Conservation (phyloP, 2,797 vertebrate species). For the Lophotriccus pileatus region DNA sequence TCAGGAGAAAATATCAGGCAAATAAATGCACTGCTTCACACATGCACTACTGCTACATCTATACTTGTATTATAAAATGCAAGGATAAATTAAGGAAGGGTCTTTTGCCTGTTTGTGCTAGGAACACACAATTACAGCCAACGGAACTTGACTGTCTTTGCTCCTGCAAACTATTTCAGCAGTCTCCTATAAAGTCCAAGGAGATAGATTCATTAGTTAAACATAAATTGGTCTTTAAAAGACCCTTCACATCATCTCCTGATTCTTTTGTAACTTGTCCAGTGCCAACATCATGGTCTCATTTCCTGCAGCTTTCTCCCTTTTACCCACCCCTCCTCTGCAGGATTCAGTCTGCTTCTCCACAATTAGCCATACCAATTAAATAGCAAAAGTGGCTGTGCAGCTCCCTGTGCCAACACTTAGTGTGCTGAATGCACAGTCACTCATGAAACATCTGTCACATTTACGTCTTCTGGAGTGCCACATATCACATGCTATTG, state of each 20-base stretch:
- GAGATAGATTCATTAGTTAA: not conserved
- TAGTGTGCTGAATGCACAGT: not conserved
- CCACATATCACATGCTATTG: rapidly evolving
- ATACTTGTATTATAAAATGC: not conserved
- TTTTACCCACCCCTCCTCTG: not conserved
- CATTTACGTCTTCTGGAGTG: not conserved
- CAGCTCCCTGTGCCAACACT: not conserved
- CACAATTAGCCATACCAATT: not conserved
- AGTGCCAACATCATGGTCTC: not conserved
- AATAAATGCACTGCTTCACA: not conserved
- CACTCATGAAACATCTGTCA: not conserved
- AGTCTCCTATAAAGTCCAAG: not conserved
- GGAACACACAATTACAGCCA: not conserved
- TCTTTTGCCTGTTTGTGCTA: not conserved
- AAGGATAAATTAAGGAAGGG: not conserved
- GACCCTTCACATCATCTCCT: not conserved
- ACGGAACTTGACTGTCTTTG: not conserved
- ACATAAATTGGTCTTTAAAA: not conserved
- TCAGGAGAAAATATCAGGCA: not conserved
- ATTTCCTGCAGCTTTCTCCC: not conserved
- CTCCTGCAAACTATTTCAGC: not conserved
- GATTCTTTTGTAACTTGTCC: not conserved
- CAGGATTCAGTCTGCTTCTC: not conserved
- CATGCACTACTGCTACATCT: not conserved
- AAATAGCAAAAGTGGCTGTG: not conserved